phyloP scores from a whole-genome alignment of 2,113 vertebrate genomes.

The Pontoporia blainvillei region DNA sequence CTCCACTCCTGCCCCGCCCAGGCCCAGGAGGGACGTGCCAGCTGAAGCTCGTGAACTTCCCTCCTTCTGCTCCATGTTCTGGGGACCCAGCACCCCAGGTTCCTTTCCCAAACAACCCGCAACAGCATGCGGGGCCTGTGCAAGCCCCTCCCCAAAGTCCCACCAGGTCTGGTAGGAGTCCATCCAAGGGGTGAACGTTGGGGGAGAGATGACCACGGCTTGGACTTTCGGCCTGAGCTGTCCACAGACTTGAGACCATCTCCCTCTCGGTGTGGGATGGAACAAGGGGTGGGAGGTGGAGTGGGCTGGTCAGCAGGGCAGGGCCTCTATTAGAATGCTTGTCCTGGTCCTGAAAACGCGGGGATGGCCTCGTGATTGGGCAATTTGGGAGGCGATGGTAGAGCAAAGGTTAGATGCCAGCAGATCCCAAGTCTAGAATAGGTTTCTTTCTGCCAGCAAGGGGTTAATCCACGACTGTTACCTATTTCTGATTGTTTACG shows the following conservation, averaged over 20 bases:
- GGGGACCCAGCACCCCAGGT: neutral
- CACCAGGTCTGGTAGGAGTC: neutral
- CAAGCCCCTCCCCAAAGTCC: neutral
- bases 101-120: neutral
- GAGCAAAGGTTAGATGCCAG: neutral
- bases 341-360: neutral
- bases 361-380: neutral
- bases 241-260: neutral
- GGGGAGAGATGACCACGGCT: neutral
- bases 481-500: constrained; percentile 50
- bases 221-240: neutral
- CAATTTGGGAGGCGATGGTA: neutral
- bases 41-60: neutral
- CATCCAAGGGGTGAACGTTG: no score
- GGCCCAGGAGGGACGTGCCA: neutral
- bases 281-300: neutral
- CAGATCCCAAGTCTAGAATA: neutral
- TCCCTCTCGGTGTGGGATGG: neutral
- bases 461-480: constrained; percentile 13
- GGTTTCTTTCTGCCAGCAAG: constrained; percentile 24
- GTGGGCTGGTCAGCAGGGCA: no score
- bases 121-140: neutral
- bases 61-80: neutral
- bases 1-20: neutral
- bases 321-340: neutral